Evolutionary conservation across 2,888 invertebrate species (phyloP), one percentile per base, ranked within the genome.

Genomic region (Candidula unifasciata): DNA sequence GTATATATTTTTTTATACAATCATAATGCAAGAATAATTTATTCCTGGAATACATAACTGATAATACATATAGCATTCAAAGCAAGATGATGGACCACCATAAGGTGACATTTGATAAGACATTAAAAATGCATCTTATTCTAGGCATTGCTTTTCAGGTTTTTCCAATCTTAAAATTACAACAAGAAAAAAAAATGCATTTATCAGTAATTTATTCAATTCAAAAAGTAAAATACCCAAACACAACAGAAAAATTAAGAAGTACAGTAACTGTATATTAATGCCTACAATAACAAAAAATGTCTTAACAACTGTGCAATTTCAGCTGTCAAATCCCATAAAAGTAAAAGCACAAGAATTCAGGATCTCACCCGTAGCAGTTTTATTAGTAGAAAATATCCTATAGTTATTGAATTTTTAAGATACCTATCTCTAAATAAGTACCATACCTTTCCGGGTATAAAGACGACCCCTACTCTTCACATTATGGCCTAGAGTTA

Each of bases 41-140:
- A 44, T 44, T 44, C 13, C 44, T 44, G 13, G 44, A 44, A 13
- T 44, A 44, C 44, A 44, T 44, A 44, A 44, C 44, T 44, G 44
- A 44, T 60, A n/a, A 60, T n/a, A 60, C 60, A 60, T 60, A 18
- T 3, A 60, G 21, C n/a, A 21, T 5, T 60, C 6, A 60, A 60
- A 60, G 21, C 3, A 60, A 24, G n/a, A 60, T 18, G 3, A 18
- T n/a, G 21, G 5, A 60, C 60, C 60, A 60, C 21, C 57, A 54
- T 10, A 54, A 18, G n/a, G n/a, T n/a, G n/a, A 52, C n/a, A 35
- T n/a, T 52, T 21, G 37, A 74, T 13, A 44, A 44, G 44, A 10
- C 6, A 16, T 44, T 74, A 52, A 74, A 74, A 74, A 74, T 74
- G 24, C 44, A 74, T 52, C 27, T 74, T 74, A 74, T 74, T 74